Base-by-base conservation (phyloP, 2,113 vertebrate species). In the Cinclus cinclus region DNA sequence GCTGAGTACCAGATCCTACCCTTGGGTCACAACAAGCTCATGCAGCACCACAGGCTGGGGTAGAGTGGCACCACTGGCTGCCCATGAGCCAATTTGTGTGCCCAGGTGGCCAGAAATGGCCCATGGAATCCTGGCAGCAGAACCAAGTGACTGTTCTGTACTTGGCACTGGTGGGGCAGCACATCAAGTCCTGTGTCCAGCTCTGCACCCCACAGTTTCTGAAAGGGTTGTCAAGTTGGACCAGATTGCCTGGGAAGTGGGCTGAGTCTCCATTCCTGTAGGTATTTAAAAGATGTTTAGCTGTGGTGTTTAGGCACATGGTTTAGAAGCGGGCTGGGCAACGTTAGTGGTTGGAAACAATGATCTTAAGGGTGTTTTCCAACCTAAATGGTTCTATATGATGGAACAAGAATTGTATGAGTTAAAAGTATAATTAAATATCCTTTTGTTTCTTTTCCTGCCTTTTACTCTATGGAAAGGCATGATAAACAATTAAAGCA, bases 21-120 rank as follows among this genome's bases (percentile, higher is more conserved):
- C 5, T 24, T 60, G 28, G 7, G 15, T 68, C 20, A 15, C n/a
- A 59, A 4, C 12, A 59, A 10, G 4, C 15, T 17, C 1, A 2
- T 9, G 14, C 28, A 25, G 2, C 0, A 0, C 7, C 3, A 15
- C 13, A 52, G 60, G 25, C 16, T 64, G 20, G 9, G 20, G 7
- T 9, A n/a, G 31, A 35, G 20, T 18, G 25, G 9, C 50, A 52
- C 27, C 50, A 52, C 3, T 52, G 50, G 8, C n/a, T 86, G 30
- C 27, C 31, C 7, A 8, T 47, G 37, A 41, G 25, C 15, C 25
- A 15, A 4, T 13, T 7, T 13, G 12, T 55, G 8, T 55, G 47
- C 15, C 39, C 46, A 59, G 13, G 23, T 10, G 21, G 17, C 47
- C 28, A 15, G 6, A 60, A 73, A 13, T 14, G 24, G 47, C 13